phyloP scores from a whole-genome alignment of 2,113 vertebrate species.

The Limnothrissa miodon region DNA sequence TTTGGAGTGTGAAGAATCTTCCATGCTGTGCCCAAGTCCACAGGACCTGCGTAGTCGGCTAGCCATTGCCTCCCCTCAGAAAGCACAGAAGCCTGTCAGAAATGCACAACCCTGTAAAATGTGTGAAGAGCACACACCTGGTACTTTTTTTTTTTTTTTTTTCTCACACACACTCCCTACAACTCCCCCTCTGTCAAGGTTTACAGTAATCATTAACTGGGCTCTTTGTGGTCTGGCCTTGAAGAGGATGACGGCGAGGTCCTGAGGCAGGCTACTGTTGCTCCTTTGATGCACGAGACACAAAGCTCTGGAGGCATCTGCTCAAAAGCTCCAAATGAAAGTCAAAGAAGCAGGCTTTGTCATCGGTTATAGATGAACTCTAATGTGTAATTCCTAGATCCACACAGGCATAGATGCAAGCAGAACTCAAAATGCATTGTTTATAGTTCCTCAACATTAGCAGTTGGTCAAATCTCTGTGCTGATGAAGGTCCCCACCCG shows the following conservation, averaged over 20 bases:
- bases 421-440: background rate
- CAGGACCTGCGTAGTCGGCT: background rate
- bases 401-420: background rate
- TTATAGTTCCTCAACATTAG: background rate
- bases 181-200: background rate
- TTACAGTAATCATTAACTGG: background rate
- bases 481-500: background rate
- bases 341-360: background rate
- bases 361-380: background rate
- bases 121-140: background rate
- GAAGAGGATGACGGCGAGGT: background rate
- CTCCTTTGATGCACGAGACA: background rate
- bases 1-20: background rate
- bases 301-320: background rate
- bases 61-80: background rate
- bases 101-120: background rate
- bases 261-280: background rate
- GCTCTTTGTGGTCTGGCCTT: slow-evolving; percentile 3
- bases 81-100: background rate
- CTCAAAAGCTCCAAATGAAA: background rate
- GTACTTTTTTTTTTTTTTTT: background rate
- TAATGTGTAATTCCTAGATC: background rate
- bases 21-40: background rate
- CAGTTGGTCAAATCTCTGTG: background rate
- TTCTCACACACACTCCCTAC: background rate